Conservation (phyloP, 2,888 invertebrate genomes). For the Siphonodentalium dalli region DNA sequence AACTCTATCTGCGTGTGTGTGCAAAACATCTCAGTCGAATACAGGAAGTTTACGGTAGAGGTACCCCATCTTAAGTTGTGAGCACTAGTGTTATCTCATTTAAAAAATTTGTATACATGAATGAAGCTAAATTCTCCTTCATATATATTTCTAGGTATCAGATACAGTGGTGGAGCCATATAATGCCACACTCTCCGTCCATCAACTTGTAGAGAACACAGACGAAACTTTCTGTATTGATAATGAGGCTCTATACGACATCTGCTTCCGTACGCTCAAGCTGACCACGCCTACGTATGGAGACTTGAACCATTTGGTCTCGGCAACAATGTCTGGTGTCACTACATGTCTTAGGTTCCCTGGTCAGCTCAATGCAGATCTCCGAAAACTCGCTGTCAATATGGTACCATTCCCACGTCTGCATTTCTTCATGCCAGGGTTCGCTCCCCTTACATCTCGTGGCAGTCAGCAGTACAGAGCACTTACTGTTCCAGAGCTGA, state of each 20-base stretch:
- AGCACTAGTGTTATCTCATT: no score
- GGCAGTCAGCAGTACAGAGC: conserved; percentile 81
- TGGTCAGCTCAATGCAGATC: conserved; percentile 84
- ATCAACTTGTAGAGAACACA: conserved; percentile 70
- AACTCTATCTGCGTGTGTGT: no score
- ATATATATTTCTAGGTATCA: conserved; percentile 72
- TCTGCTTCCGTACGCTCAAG: conserved; percentile 68
- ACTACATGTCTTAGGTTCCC: conserved; percentile 60
- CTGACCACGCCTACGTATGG: conserved; percentile 42
- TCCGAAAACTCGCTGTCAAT: conserved; percentile 75
- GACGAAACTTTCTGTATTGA: conserved; percentile 36
- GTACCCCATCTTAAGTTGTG: no score
- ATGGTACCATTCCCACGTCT: conserved; percentile 89
- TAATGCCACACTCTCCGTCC: conserved; percentile 84
- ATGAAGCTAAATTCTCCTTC: no score
- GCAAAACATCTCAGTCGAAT: no score
- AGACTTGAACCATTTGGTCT: conserved; percentile 46
- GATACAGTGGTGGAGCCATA: conserved; percentile 75
- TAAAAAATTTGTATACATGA: no score
- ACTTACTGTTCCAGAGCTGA: conserved; percentile 85
- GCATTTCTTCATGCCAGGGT: conserved; percentile 90
- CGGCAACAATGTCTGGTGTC: conserved; percentile 65
- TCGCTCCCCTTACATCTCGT: conserved; percentile 83
- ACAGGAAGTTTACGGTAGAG: no score
- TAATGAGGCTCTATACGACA: conserved; percentile 49